phyloP scores from a whole-genome alignment of 2,888 invertebrate genomes.

The Eurois occulta region DNA sequence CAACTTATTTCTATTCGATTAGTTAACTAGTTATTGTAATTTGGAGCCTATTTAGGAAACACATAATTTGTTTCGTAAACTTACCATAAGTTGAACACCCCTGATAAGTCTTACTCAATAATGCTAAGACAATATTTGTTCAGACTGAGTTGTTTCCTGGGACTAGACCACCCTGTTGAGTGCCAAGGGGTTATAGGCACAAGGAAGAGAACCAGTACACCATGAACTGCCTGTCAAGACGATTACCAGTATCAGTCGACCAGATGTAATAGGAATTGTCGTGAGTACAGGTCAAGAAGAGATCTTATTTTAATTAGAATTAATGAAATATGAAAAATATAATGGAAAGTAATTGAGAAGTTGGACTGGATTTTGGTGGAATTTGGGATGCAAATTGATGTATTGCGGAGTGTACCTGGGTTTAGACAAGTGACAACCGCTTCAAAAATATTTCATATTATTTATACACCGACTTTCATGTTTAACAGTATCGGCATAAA shows the following conservation, averaged over 20 bases:
- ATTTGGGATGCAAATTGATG: neutral
- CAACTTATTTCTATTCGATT: neutral
- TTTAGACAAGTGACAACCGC: neutral
- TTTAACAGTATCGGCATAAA: neutral
- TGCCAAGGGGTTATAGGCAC: conserved; percentile 18
- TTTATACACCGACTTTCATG: neutral
- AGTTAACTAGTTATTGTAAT: too few species aligned
- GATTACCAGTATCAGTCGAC: conserved; percentile 5
- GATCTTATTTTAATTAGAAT: neutral
- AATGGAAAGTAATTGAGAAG: neutral
- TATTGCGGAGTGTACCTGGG: neutral
- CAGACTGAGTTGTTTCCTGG: conserved; percentile 22
- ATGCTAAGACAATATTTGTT: conserved; percentile 36
- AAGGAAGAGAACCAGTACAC: conserved; percentile 10
- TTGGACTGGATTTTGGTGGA: neutral
- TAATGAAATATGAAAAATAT: neutral
- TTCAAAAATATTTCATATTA: neutral
- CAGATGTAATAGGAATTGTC: conserved; percentile 7
- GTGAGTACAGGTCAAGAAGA: neutral
- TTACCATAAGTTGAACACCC: conserved; percentile 9
- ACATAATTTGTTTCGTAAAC: neutral
- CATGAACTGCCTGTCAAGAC: conserved; percentile 23
- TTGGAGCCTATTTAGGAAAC: too few species aligned
- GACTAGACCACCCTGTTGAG: conserved; percentile 38
- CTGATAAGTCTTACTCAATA: conserved; percentile 34